Base-by-base conservation (phyloP, 2,113 vertebrate genomes). In the Sprattus sprattus region DNA sequence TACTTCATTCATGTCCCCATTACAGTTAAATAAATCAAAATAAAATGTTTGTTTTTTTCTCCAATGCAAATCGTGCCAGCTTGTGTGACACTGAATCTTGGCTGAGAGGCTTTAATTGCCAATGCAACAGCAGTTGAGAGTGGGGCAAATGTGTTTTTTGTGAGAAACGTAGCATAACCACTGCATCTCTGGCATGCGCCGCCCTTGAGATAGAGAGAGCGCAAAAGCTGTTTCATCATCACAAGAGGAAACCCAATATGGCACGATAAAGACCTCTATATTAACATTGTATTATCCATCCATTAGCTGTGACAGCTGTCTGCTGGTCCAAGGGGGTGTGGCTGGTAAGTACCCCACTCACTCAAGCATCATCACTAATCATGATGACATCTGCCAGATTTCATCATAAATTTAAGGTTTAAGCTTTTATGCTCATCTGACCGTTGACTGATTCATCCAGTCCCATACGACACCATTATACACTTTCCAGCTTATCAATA, bases 231-330 rank as follows among this genome's bases (percentile, higher is more conserved):
- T 78, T 39, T 32, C 25, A 78, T 78, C 13, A 32, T 39, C 71
- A 78, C 71, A 3, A 32, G 11, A 4, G 71, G 71, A 78, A 78
- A 78, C 39, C 32, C 71, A 78, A 78, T 78, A 11, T 39, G 32
- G 39, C 71, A 78, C 39, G 71, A 78, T 78, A 78, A 78, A 78
- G 71, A 78, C 71, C 71, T 78, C 71, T 32, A 78, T 78, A 78
- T 39, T 78, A 78, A 39, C 32, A 16, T 4, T 78, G 71, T 44
- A 28, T 32, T 78, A 78, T 16, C 28, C 71, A 78, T 10, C 71
- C 71, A 78, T 78, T 78, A 78, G 71, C 71, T 44, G 39, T 78
- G 32, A 78, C 71, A 78, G 71, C 71, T 78, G 71, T 16, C 71
- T 28, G 6, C 28, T 32, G 13, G 28, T 78, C 71, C 71, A 78